Conservation (phyloP, 2,113 vertebrate genomes). For the Pomatorhinus ruficollis region DNA sequence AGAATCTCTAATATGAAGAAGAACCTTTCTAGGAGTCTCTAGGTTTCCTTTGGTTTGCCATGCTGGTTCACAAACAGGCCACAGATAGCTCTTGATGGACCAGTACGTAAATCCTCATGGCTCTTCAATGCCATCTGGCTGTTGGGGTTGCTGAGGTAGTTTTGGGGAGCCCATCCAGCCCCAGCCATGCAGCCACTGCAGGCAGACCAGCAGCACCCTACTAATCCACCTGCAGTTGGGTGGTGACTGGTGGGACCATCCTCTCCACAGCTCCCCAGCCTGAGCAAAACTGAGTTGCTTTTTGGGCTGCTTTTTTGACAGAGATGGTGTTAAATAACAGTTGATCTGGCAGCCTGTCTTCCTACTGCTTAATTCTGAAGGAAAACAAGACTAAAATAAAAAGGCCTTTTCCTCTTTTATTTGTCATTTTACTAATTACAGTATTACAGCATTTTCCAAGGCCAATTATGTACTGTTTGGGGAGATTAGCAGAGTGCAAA, state of each 20-base stretch:
- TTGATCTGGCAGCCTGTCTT: not conserved
- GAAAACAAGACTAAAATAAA: constrained; percentile 38
- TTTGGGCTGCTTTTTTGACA: not conserved
- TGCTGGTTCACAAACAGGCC: not conserved
- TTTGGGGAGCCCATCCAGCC: not conserved
- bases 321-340: not conserved
- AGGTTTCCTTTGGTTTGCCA: not conserved
- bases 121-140: not conserved
- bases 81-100: not conserved
- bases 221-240: not conserved
- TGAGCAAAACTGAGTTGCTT: not conserved
- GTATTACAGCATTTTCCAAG: constrained; percentile 71
- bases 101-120: not conserved
- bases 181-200: not conserved
- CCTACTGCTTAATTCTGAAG: constrained; percentile 1
- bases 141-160: not conserved
- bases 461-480: constrained; percentile 60
- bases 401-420: constrained; percentile 35
- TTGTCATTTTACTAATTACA: constrained; percentile 70
- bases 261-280: not conserved
- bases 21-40: not conserved
- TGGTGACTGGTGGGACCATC: rapidly evolving
- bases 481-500: constrained; percentile 55
- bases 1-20: not conserved
- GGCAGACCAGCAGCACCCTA: not conserved